Evolutionary conservation across 2,797 vertebrate genomes (phyloP).

Genomic region (Schizopygopsis malacanthus): DNA sequence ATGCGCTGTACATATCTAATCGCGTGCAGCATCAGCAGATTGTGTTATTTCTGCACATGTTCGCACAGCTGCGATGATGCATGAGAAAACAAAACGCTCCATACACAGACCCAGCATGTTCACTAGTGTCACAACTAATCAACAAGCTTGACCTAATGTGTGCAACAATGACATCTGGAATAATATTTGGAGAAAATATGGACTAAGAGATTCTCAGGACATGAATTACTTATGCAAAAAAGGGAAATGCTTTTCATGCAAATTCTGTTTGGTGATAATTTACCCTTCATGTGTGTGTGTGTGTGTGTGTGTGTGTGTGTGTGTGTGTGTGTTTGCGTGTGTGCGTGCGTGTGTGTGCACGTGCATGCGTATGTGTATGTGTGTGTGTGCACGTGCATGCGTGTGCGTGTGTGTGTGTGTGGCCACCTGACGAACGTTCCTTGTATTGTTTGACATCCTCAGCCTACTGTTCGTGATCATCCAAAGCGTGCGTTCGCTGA

Average conservation of each 20-base stretch:
- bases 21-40: background rate
- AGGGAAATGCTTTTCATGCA: background rate
- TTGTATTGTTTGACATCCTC: conserved; percentile 22
- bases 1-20: background rate
- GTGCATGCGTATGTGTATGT: too few relatives aligned
- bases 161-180: background rate
- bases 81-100: background rate
- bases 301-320: background rate
- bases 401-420: conserved; percentile 1
- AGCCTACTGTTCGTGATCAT: conserved; percentile 1
- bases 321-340: accelerated
- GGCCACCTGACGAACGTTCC: conserved; percentile 15
- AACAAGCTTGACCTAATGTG: background rate
- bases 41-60: background rate
- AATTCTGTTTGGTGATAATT: background rate
- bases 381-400: too few relatives aligned
- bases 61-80: background rate
- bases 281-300: background rate
- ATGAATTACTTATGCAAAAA: background rate
- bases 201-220: background rate
- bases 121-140: background rate
- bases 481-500: conserved; percentile 17
- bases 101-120: background rate
- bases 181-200: background rate
- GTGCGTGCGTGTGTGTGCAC: too few relatives aligned